Conservation (phyloP, 2,797 vertebrate species). For the Gadopsis bispinosus region DNA sequence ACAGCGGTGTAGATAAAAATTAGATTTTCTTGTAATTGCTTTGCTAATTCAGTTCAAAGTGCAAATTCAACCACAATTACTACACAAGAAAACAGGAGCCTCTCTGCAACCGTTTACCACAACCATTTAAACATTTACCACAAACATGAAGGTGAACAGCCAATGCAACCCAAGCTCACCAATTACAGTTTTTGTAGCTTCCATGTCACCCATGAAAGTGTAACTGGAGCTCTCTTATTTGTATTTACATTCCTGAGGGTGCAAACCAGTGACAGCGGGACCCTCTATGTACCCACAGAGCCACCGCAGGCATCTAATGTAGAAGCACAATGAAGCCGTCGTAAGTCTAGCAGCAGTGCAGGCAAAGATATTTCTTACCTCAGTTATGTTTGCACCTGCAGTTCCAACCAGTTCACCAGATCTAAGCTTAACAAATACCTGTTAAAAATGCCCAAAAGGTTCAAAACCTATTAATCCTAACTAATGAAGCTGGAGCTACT, state of each 20-base stretch:
- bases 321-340: not conserved
- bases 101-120: not conserved
- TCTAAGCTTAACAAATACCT: conserved; percentile 4
- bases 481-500: not conserved
- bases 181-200: not conserved
- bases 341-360: conserved; percentile 3
- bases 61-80: not conserved
- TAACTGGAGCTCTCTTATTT: not conserved
- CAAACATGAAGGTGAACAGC: not conserved
- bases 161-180: too few relatives aligned
- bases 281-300: not conserved
- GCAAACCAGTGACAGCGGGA: not conserved
- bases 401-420: conserved; percentile 1
- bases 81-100: not conserved
- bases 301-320: conserved; percentile 1
- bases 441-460: not conserved
- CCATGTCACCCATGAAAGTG: not conserved
- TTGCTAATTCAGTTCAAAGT: too few relatives aligned
- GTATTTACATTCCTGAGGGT: not conserved
- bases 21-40: not conserved
- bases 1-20: not conserved
- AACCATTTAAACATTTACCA: not conserved
- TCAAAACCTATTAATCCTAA: not conserved
- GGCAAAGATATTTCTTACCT: not conserved
- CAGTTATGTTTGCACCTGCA: not conserved